phyloP scores from a whole-genome alignment of 2,113 vertebrate genomes.

The Amblyopsis rosae region DNA sequence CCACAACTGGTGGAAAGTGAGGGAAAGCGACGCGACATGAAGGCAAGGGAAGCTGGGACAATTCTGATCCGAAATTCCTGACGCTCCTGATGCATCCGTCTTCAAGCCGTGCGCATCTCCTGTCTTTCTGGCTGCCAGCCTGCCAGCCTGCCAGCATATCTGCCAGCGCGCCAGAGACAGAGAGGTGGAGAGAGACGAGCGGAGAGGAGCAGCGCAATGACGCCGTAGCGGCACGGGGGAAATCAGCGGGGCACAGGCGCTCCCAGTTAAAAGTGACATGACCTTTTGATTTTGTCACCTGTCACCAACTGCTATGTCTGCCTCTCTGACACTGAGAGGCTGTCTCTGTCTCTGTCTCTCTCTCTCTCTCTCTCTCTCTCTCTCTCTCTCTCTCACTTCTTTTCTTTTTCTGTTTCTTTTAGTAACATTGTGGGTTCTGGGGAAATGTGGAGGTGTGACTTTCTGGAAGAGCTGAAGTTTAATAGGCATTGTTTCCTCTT shows the following conservation, averaged over 20 bases:
- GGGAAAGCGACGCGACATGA: constrained; percentile 59
- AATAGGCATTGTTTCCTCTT: constrained; percentile 60
- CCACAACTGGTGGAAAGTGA: constrained; percentile 51
- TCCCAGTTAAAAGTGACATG: constrained; percentile 97
- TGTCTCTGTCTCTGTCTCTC: constrained; percentile 55
- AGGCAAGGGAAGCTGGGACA: constrained; percentile 68
- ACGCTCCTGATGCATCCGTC: constrained; percentile 72
- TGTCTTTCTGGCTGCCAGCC: constrained; percentile 71
- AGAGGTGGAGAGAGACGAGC: constrained; percentile 42
- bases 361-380: constrained; percentile 48
- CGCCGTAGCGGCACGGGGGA: constrained; percentile 84
- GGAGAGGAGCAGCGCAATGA: constrained; percentile 33
- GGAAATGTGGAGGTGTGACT: constrained; percentile 59
- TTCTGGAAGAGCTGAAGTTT: constrained; percentile 53
- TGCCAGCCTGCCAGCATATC: constrained; percentile 72
- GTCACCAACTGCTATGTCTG: constrained; percentile 86
- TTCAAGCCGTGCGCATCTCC: constrained; percentile 73
- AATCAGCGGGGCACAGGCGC: constrained; percentile 94
- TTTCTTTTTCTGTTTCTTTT: constrained; percentile 34
- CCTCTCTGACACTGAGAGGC: constrained; percentile 66
- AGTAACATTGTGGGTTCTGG: constrained; percentile 2
- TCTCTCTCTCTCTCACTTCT: constrained; percentile 57
- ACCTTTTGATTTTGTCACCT: constrained; percentile 98
- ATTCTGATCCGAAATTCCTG: constrained; percentile 63
- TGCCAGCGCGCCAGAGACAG: constrained; percentile 42